Evolutionary conservation across 2,888 invertebrate genomes (phyloP), one percentile per base, ranked within the genome.

Genomic region (Tenthredo mesomela): DNA sequence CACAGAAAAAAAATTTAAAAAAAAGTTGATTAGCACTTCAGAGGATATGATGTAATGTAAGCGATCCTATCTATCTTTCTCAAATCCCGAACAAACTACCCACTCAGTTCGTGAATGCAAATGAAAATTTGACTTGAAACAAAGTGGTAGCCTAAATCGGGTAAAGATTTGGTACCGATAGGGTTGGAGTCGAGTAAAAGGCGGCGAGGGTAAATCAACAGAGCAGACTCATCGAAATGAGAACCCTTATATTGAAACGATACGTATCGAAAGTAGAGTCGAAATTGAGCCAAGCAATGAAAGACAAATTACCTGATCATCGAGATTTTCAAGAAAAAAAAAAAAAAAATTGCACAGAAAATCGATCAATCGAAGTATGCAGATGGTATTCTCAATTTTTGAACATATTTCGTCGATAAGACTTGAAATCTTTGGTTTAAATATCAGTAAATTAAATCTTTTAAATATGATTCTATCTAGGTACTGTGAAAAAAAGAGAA

Each of bases 111-210:
- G 33, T 77, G 77, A 77, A 77, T 77, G 77, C 33, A 50, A 50
- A 77, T 77, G 54, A 50, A 77, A 47, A 47, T 15, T 77, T 54
- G 29, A 77, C 50, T 77, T 29, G 18, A 77, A 77, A 77, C 77
- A 77, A 77, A 54, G 77, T 54, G 77, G 50, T 67, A 67, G 67
- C 25, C 25, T 2, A 18, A 77, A 77, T 77, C 50, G 33, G 77
- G 50, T 77, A 50, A 50, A 77, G 77, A 77, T 77, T 77, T 7
- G 18, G 18, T 18, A 50, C 43, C 73, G 73, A 73, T 73, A 73
- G 73, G 73, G 43, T 43, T 25, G 7, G 67, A 33, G 33, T 67
- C 15, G 25, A 67, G 67, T 33, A 67, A 67, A 67, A 25, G 33
- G 18, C 67, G 15, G 33, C 18, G 67, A 29, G 29, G 67, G 73